A percentile compares a stretch with the other conserved stretches of the same genome.
Conservation (phyloP, 2,888 invertebrate species). For the Caenorhabditis becei region DNA sequence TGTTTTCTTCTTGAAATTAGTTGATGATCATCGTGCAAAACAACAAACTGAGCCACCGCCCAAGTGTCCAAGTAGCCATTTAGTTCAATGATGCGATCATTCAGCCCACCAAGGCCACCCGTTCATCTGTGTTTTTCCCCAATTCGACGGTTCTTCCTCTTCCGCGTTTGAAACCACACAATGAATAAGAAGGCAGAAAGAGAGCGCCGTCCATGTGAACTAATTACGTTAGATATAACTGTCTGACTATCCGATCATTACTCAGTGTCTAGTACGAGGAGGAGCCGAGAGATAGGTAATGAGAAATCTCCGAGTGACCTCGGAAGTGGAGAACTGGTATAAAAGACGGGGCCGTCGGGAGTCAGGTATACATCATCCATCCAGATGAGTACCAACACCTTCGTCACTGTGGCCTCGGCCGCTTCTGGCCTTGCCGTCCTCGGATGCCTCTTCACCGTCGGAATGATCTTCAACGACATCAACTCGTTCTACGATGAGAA, state of each 20-base stretch:
- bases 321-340: conserved; percentile 36
- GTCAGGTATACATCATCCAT: conserved; percentile 43
- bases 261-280: conserved; percentile 10
- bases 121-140: conserved; percentile 31
- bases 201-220: conserved; percentile 49
- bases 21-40: no score
- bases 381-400: conserved; percentile 60
- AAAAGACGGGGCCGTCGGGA: conserved; percentile 17
- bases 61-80: background rate
- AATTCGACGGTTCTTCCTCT: conserved; percentile 33
- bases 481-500: conserved; percentile 67
- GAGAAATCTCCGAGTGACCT: conserved; percentile 38
- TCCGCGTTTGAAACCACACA: conserved; percentile 39
- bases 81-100: conserved; percentile 16
- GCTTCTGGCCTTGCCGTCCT: conserved; percentile 60
- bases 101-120: conserved; percentile 40
- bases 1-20: no score
- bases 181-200: conserved; percentile 16
- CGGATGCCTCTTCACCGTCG: conserved; percentile 61
- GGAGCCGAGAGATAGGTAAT: conserved; percentile 25
- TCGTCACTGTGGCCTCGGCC: conserved; percentile 60
- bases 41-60: background rate
- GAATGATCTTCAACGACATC: conserved; percentile 68
- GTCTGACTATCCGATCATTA: conserved; percentile 1
- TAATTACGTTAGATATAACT: conserved; percentile 28